A percentile compares a stretch with the other conserved stretches of the same genome.
phyloP scores from a whole-genome alignment of 1,140 invertebrate species.

The Zophobas atratus region DNA sequence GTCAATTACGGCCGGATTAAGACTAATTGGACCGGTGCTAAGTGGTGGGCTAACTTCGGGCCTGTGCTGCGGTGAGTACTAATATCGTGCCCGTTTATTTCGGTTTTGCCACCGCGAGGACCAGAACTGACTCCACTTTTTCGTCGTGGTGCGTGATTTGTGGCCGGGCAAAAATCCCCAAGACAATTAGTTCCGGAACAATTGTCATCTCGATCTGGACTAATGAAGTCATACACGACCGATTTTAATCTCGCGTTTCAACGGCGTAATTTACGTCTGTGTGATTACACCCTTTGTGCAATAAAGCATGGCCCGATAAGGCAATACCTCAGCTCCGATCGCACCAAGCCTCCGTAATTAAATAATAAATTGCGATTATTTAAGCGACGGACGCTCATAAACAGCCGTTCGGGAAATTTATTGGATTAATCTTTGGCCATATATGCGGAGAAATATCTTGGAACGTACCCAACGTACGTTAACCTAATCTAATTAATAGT shows the following conservation, averaged over 20 bases:
- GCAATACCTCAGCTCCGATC: slow-evolving; percentile 17
- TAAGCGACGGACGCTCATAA: slow-evolving; percentile 20
- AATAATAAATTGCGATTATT: slow-evolving; percentile 42
- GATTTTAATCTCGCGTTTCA: slow-evolving; percentile 22
- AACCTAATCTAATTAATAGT: slow-evolving; percentile 39
- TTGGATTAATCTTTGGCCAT: slow-evolving; percentile 36
- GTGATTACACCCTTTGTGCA: slow-evolving; percentile 30
- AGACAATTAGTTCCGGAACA: too few relatives aligned
- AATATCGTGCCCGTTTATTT: neutral
- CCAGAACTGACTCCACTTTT: too few relatives aligned
- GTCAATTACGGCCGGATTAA: slow-evolving; percentile 16
- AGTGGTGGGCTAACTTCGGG: neutral
- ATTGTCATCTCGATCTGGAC: neutral
- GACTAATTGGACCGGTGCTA: neutral
- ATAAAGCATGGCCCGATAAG: slow-evolving; percentile 19
- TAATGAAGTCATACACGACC: slow-evolving; percentile 35
- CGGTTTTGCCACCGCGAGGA: too few relatives aligned
- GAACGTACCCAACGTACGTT: slow-evolving; percentile 29
- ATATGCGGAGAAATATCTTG: slow-evolving; percentile 35
- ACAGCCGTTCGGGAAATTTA: slow-evolving; percentile 9
- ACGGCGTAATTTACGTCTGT: slow-evolving; percentile 19
- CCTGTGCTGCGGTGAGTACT: neutral
- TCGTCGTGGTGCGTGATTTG: too few relatives aligned
- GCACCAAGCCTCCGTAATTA: slow-evolving; percentile 41
- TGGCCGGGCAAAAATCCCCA: too few relatives aligned